phyloP scores from a whole-genome alignment of 2,797 vertebrate species.

The Rhyacichthys aspro region DNA sequence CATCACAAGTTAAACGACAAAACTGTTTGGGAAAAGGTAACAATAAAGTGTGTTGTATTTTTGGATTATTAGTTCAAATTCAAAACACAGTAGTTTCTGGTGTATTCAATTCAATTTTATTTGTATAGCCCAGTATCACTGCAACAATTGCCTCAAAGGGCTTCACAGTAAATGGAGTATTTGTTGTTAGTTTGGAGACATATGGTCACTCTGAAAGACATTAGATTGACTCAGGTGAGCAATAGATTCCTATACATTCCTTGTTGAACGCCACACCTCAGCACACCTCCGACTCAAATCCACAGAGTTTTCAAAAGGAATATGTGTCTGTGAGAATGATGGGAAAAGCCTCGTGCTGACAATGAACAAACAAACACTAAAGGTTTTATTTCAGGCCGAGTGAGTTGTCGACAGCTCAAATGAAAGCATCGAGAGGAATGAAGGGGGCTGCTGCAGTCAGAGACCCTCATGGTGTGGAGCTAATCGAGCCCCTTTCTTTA shows the following conservation, averaged over 20 bases:
- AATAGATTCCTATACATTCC: neutral
- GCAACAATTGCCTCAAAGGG: no score
- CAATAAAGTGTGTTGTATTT: no score
- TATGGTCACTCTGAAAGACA: no score
- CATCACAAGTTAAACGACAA: no score
- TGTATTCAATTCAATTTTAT: no score
- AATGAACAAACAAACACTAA: constrained; percentile 73
- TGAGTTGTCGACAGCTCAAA: constrained; percentile 70
- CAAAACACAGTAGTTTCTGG: no score
- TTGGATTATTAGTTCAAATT: no score
- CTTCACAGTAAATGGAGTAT: no score
- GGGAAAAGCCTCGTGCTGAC: constrained; percentile 64
- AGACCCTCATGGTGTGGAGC: constrained; percentile 41
- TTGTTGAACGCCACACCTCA: neutral
- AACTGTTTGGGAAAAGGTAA: no score
- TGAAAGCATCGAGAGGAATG: constrained; percentile 62
- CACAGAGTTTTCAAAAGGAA: constrained; percentile 39
- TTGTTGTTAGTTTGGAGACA: no score
- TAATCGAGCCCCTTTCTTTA: constrained; percentile 45
- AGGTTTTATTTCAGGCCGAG: constrained; percentile 70
- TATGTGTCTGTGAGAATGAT: constrained; percentile 47
- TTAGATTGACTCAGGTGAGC: neutral
- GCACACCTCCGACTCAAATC: neutral
- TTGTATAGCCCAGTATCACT: no score
- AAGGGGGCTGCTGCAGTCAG: constrained; percentile 14